Conservation (phyloP, 2,113 vertebrate genomes). For the Zapornia atra region DNA sequence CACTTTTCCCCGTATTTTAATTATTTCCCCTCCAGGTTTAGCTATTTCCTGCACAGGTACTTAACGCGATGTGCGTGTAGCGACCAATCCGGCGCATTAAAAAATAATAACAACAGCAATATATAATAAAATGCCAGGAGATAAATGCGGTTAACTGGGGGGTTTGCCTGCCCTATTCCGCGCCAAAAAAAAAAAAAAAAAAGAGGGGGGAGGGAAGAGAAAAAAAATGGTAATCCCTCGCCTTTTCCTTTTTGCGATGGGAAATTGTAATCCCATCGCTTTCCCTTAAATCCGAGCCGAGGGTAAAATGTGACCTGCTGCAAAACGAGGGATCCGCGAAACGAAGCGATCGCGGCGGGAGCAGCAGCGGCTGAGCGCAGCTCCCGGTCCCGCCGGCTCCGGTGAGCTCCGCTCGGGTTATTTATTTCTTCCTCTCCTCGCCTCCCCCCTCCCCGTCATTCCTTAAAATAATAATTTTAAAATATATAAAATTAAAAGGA, state of each 20-base stretch:
- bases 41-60: neutral
- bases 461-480: neutral
- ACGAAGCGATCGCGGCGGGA: neutral
- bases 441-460: neutral
- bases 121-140: neutral
- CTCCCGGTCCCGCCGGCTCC: neutral
- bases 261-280: no score
- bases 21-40: neutral
- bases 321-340: neutral
- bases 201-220: no score
- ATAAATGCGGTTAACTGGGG: neutral
- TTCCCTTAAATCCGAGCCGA: neutral
- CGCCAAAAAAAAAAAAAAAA: neutral
- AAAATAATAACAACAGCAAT: neutral
- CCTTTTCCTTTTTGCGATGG: neutral
- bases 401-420: conserved; percentile 6
- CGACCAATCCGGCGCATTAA: neutral
- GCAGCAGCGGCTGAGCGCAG: neutral
- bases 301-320: neutral
- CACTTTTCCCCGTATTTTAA: neutral
- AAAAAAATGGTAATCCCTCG: neutral
- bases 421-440: conserved; percentile 11
- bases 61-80: neutral
- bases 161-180: neutral
- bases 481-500: neutral